phyloP scores from a whole-genome alignment of 1,140 invertebrate genomes.

The Philopotamus ludificatus region DNA sequence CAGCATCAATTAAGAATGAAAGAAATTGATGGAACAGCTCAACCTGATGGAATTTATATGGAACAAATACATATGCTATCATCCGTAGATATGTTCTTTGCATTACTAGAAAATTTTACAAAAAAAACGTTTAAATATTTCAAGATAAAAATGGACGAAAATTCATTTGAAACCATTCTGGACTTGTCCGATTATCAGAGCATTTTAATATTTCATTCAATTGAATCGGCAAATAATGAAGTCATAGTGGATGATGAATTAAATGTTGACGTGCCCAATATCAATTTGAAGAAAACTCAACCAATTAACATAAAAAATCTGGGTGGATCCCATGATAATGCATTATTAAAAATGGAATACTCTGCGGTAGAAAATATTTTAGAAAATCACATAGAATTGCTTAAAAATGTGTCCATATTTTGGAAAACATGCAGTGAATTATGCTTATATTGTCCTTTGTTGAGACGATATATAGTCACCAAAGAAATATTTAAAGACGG shows the following conservation, averaged over 20 bases:
- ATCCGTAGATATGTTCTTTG: slow-evolving; percentile 57
- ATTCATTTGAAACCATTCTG: slow-evolving; percentile 45
- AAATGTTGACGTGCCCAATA: too few relatives aligned
- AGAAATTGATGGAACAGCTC: slow-evolving; percentile 37
- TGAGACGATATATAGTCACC: slow-evolving; percentile 52
- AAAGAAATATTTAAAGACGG: slow-evolving; percentile 46
- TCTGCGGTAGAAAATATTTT: slow-evolving; percentile 21
- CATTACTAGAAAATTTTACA: slow-evolving; percentile 55
- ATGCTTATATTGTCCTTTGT: slow-evolving; percentile 59
- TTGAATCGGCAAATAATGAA: too few relatives aligned
- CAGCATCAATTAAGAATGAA: slow-evolving; percentile 45
- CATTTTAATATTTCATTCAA: too few relatives aligned
- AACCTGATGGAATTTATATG: slow-evolving; percentile 50
- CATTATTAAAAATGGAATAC: slow-evolving; percentile 20
- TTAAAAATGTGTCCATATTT: slow-evolving; percentile 50
- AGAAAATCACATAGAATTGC: slow-evolving; percentile 45
- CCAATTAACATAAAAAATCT: slow-evolving; percentile 19
- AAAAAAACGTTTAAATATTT: slow-evolving; percentile 48
- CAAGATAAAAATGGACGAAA: slow-evolving; percentile 44
- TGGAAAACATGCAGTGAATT: slow-evolving; percentile 62
- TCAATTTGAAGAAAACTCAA: slow-evolving; percentile 17
- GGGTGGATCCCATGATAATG: slow-evolving; percentile 11
- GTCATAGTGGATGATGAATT: too few relatives aligned
- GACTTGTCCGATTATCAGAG: too few relatives aligned
- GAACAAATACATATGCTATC: slow-evolving; percentile 47